Conservation (phyloP, 2,888 invertebrate species). For the Linyphia triangularis region DNA sequence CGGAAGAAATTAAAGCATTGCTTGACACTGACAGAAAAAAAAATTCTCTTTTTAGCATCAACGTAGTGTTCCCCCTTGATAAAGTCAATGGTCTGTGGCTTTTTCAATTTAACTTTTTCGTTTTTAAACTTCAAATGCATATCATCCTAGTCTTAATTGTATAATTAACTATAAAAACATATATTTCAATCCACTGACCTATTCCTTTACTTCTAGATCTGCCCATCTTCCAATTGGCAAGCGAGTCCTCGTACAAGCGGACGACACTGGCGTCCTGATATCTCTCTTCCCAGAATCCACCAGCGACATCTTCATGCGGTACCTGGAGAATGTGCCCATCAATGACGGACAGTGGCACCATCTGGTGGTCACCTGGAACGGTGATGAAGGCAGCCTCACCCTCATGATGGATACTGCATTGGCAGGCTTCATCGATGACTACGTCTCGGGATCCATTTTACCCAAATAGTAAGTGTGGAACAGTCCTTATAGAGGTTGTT, state of each 20-base stretch:
- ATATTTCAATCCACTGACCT: not conserved
- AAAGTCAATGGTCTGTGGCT: not conserved
- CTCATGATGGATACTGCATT: conserved; percentile 96
- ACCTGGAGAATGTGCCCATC: conserved; percentile 93
- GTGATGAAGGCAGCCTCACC: conserved; percentile 89
- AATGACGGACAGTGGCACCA: conserved; percentile 99
- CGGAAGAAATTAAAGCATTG: no score
- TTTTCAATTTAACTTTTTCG: not conserved
- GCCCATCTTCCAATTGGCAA: conserved; percentile 85
- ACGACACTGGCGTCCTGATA: conserved; percentile 93
- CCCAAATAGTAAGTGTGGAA: conserved; percentile 88
- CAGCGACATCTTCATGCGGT: conserved; percentile 93
- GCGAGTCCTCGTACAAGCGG: conserved; percentile 91
- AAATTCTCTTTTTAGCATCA: no score
- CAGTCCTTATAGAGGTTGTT: no score
- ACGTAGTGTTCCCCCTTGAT: no score
- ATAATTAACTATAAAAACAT: not conserved
- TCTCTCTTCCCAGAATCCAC: conserved; percentile 88
- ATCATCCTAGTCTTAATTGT: no score
- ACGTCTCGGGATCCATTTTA: conserved; percentile 89
- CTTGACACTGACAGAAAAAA: no score
- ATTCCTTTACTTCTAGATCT: conserved; percentile 82
- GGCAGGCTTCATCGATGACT: conserved; percentile 93
- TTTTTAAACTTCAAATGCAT: not conserved
- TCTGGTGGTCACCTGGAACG: conserved; percentile 95